Evolutionary conservation across 2,113 vertebrate genomes (phyloP), one percentile per base, ranked within the genome.

Genomic region (Ptilorrhoa leucosticta): DNA sequence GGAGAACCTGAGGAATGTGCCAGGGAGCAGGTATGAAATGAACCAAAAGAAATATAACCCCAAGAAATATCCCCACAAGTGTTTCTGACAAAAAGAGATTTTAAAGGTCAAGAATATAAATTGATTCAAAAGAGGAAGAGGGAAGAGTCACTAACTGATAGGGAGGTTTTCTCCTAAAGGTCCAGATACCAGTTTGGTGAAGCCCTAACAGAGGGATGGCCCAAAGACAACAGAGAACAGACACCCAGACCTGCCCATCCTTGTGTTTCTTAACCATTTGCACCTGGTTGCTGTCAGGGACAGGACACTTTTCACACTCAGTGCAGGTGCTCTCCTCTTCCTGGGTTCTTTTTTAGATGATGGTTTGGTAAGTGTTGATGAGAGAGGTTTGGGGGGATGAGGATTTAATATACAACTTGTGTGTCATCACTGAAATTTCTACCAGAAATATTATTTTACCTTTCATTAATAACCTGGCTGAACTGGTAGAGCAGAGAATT

Each of bases 391-490:
- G 18, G 3, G 8, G 11, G 7, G 2, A 31, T 78, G 12, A 30
- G 39, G 21, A 68, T 89, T 64, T 70, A 58, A 51, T 35, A 15
- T 26, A 7, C 11, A 78, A 9, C 8, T 78, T 78, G 17, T 4
- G 18, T 28, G 44, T 65, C 68, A 60, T 42, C 63, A 78, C 7
- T 65, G 20, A 51, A 13, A 95, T 88, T 89, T 56, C 63, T 68
- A 51, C 23, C 35, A 80, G 73, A 90, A 76, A 19, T n/a, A 28
- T 21, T 24, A 70, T 75, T 93, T 72, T 60, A 60, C 22, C 54
- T 93, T 66, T 76, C 31, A 58, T 92, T 96, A 96, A 87, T 93
- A 93, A 93, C 47, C 51, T 78, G 45, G 50, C 54, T 71, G 91
- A 88, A 87, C 58, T 78, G n/a, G 70, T 87, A 77, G 56, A 96